Conservation (phyloP, 2,888 invertebrate species). For the Atrina japonica region DNA sequence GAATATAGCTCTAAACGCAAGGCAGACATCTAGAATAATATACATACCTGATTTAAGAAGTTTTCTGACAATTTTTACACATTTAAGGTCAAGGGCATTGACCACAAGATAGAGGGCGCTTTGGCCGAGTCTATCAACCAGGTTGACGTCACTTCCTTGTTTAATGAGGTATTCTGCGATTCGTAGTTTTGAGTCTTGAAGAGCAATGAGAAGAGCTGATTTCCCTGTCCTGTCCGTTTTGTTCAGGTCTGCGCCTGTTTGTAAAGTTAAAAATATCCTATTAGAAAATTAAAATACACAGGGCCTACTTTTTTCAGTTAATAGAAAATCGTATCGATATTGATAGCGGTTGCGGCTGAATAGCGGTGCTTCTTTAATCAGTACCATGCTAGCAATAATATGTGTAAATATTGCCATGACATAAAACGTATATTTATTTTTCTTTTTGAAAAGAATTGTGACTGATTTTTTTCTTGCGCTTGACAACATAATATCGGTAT, state of each 20-base stretch:
- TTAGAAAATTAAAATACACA: no score
- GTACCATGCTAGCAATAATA: no score
- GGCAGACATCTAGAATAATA: neutral
- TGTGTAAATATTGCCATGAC: no score
- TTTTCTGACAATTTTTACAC: constrained; percentile 28
- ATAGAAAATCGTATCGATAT: no score
- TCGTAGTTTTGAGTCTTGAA: constrained; percentile 49
- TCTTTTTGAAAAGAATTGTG: no score
- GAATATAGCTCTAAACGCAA: no score
- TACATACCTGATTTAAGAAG: constrained; percentile 38
- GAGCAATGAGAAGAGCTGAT: constrained; percentile 47
- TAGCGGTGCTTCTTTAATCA: no score
- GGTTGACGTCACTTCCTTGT: constrained; percentile 54
- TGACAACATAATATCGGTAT: no score
- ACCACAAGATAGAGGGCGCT: constrained; percentile 46
- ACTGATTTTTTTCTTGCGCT: no score
- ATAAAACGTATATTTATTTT: no score
- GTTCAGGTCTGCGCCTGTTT: constrained; percentile 45
- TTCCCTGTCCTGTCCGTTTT: constrained; percentile 42
- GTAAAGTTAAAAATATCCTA: neutral
- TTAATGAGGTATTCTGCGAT: constrained; percentile 50
- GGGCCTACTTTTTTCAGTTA: no score
- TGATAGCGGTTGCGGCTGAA: no score
- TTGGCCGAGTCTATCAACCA: constrained; percentile 49
- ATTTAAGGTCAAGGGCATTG: constrained; percentile 23